These are phyloP conservation scores for Fulmarus glacialis DNA, from an alignment of 2,113 vertebrate genomes.

Conservation along the genomic window DNA sequence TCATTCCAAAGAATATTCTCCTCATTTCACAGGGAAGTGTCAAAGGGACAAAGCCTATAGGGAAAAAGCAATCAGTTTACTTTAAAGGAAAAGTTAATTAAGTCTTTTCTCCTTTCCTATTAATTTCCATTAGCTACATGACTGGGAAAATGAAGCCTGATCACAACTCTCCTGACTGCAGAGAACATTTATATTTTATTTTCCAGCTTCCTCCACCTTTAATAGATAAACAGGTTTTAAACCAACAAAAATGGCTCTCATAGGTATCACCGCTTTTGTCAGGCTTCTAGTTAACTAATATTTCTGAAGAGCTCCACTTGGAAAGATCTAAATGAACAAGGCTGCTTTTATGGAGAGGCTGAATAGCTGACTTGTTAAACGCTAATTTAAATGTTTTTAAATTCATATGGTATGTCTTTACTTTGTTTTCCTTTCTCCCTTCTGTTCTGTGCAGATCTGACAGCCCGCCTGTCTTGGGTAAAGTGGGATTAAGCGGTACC, in stretches of 20 bases:
- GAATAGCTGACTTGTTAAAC: slow-evolving; percentile 57
- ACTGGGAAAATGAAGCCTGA: background rate
- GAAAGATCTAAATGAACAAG: slow-evolving; percentile 18
- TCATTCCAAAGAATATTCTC: background rate
- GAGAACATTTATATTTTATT: background rate
- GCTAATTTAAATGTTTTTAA: slow-evolving; percentile 72
- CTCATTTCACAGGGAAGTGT: background rate
- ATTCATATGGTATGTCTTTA: slow-evolving; percentile 55
- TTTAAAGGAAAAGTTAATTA: background rate
- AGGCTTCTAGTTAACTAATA: slow-evolving; percentile 15
- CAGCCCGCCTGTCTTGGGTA: slow-evolving; percentile 85
- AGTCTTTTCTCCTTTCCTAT: background rate
- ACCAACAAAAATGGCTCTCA: slow-evolving; percentile 10
- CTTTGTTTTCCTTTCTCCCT: slow-evolving; percentile 21
- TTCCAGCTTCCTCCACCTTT: slow-evolving; percentile 33
- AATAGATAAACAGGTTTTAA: slow-evolving; percentile 33
- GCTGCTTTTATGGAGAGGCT: background rate
- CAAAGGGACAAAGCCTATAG: background rate
- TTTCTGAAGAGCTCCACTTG: slow-evolving; percentile 34
- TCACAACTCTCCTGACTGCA: background rate
- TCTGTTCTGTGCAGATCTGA: slow-evolving; percentile 77
- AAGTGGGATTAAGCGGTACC: slow-evolving; percentile 81
- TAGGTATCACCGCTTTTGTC: background rate
- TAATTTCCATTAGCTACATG: background rate
- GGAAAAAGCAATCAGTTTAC: background rate